A percentile compares a stretch with the other conserved stretches of the same genome.
Conservation (phyloP, 1,140 invertebrate genomes). For the Tyrophagus putrescentiae region DNA sequence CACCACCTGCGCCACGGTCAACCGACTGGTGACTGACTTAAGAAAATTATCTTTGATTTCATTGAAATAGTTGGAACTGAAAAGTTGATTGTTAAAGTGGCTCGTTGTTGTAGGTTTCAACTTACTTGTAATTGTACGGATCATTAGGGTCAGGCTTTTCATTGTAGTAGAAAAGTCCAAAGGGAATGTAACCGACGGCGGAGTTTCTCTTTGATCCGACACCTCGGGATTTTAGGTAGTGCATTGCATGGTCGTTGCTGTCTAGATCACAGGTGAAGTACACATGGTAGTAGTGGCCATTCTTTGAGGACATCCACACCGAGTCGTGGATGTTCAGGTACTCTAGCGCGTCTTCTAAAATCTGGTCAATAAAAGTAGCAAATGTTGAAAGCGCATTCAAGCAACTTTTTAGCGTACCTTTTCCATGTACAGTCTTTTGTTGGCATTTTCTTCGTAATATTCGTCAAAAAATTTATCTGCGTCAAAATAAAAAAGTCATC, state of each 20-base stretch:
- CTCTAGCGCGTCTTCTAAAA: conserved; percentile 17
- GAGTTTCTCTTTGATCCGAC: conserved; percentile 24
- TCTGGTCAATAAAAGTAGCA: too few relatives aligned
- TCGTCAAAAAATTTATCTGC: background rate
- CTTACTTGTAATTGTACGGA: conserved; percentile 2
- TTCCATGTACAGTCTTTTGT: background rate
- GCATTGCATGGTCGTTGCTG: conserved; percentile 23
- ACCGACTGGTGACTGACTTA: conserved; percentile 44
- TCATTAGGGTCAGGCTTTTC: conserved; percentile 5
- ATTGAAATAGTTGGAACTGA: conserved; percentile 15
- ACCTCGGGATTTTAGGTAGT: conserved; percentile 22
- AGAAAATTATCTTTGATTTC: conserved; percentile 31
- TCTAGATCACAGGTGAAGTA: conserved; percentile 23
- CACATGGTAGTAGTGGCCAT: conserved; percentile 23
- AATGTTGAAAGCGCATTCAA: background rate
- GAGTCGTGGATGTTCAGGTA: conserved; percentile 12
- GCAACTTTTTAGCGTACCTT: background rate
- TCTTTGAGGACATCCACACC: conserved; percentile 18
- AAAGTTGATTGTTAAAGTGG: conserved; percentile 17
- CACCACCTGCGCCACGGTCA: conserved; percentile 63
- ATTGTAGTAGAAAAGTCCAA: conserved; percentile 13
- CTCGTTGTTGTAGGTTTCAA: background rate
- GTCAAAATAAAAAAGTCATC: too few relatives aligned
- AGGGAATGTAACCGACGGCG: conserved; percentile 25
- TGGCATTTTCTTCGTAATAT: conserved; percentile 10